A percentile compares a stretch with the other conserved stretches of the same genome.
phyloP scores from a whole-genome alignment of 2,888 invertebrate genomes.

The Cyrtodaria siliqua region DNA sequence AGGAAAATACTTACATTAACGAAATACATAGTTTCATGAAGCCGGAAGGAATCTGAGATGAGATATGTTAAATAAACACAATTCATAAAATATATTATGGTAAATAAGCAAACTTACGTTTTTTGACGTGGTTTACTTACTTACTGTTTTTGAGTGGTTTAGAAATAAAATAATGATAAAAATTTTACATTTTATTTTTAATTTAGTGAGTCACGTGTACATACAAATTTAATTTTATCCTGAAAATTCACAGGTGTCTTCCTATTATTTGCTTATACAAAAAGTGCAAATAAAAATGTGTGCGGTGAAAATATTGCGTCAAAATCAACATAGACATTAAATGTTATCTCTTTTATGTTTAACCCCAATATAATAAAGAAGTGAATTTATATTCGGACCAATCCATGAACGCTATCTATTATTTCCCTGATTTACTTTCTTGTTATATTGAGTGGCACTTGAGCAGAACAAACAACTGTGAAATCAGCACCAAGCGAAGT shows the following conservation, averaged over 20 bases:
- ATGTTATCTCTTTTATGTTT: conserved; percentile 16
- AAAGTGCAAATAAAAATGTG: conserved; percentile 35
- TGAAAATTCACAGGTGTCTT: conserved; percentile 32
- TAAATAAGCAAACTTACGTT: too few species aligned
- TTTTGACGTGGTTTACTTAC: too few species aligned
- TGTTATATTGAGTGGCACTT: conserved; percentile 58
- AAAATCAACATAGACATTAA: conserved; percentile 34
- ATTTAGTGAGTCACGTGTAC: too few species aligned
- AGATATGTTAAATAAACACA: too few species aligned
- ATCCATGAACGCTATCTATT: conserved; percentile 45
- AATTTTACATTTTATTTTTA: too few species aligned
- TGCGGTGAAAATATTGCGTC: conserved; percentile 38
- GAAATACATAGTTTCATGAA: too few species aligned
- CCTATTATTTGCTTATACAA: conserved; percentile 18
- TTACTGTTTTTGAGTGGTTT: too few species aligned
- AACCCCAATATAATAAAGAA: background rate
- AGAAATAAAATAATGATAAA: too few species aligned
- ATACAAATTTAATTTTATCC: background rate
- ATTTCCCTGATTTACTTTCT: conserved; percentile 58
- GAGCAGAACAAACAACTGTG: conserved; percentile 49
- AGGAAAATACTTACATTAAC: too few species aligned
- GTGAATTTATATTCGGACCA: conserved; percentile 11
- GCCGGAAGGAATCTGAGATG: too few species aligned
- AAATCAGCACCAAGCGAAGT: conserved; percentile 26
- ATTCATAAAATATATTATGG: too few species aligned